Percentiles rank a stretch among this genome's conserved stretches.
Conservation (phyloP, 2,113 vertebrate genomes). For the Xiphophorus couchianus region DNA sequence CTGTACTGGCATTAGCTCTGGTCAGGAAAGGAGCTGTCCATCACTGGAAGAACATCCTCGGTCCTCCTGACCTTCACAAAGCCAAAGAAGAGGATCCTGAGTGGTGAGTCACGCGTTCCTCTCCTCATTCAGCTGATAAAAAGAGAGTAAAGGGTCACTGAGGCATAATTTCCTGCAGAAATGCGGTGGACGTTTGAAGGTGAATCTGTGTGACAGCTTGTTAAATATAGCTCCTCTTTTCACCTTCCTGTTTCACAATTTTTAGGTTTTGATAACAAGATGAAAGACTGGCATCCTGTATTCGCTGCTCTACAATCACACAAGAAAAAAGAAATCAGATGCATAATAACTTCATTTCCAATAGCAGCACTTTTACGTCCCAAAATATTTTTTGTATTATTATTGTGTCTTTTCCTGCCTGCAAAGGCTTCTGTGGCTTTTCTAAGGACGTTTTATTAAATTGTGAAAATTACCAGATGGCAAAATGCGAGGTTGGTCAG, state of each 20-base stretch:
- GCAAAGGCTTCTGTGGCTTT: slow-evolving; percentile 7
- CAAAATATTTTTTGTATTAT: slow-evolving; percentile 1
- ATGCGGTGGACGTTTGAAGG: slow-evolving; percentile 8
- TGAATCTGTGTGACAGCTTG: slow-evolving; percentile 15
- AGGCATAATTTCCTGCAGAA: slow-evolving; percentile 13
- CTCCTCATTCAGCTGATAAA: slow-evolving; percentile 1
- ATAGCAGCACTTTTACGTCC: neutral
- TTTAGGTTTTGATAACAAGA: slow-evolving; percentile 5
- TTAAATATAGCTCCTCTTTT: slow-evolving; percentile 17
- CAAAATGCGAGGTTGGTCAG: neutral
- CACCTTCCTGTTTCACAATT: slow-evolving; percentile 14
- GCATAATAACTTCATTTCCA: slow-evolving; percentile 2
- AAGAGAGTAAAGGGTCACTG: slow-evolving; percentile 21
- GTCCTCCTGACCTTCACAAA: slow-evolving; percentile 69
- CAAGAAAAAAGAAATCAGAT: neutral
- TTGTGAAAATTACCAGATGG: slow-evolving; percentile 6
- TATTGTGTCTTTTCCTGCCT: slow-evolving; percentile 1
- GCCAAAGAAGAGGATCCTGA: slow-evolving; percentile 76
- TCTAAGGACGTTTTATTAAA: neutral
- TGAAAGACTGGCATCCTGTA: neutral
- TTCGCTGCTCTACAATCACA: slow-evolving; percentile 1
- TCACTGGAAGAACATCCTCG: slow-evolving; percentile 78
- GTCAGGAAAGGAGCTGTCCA: slow-evolving; percentile 67
- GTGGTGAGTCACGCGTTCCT: slow-evolving; percentile 63
- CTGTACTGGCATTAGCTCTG: slow-evolving; percentile 77